These are phyloP conservation scores for Acanthurus leucopareius DNA, from an alignment of 2,797 vertebrate genomes.

Conservation along the genomic window DNA sequence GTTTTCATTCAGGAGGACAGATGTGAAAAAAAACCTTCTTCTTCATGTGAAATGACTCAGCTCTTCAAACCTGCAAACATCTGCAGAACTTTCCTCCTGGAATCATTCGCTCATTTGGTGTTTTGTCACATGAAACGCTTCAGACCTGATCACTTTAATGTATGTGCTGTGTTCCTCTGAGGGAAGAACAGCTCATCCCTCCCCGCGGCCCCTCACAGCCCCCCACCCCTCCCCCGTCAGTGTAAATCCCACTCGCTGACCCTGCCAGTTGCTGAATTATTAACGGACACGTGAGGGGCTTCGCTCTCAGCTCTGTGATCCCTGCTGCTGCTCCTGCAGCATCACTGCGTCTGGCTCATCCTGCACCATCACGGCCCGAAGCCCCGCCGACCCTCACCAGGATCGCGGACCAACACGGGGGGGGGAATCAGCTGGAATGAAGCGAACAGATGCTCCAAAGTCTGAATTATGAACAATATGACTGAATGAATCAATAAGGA, in stretches of 20 bases:
- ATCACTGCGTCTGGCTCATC: slow-evolving; percentile 11
- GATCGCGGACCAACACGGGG: slow-evolving; percentile 19
- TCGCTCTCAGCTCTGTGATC: slow-evolving; percentile 50
- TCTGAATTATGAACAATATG: background rate
- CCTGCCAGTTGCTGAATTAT: slow-evolving; percentile 51
- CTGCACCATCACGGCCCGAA: slow-evolving; percentile 11
- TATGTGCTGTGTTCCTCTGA: background rate
- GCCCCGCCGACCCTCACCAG: slow-evolving; percentile 24
- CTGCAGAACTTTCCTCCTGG: background rate
- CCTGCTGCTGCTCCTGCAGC: slow-evolving; percentile 28
- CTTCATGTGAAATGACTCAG: background rate
- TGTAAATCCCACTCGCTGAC: slow-evolving; percentile 43
- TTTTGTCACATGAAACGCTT: background rate
- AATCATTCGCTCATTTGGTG: background rate
- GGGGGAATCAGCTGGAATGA: slow-evolving; percentile 35
- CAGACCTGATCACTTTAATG: background rate
- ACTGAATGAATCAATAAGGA: background rate
- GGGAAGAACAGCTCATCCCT: background rate
- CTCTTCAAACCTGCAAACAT: background rate
- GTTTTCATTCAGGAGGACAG: background rate
- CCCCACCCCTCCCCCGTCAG: background rate
- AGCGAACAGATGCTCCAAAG: slow-evolving; percentile 13
- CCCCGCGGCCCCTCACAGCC: background rate
- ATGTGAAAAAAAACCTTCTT: background rate
- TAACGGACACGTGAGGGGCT: slow-evolving; percentile 57